These are phyloP conservation scores for Acanthacorydalis orientalis DNA, from an alignment of 2,888 invertebrate species.

Conservation along the genomic window DNA sequence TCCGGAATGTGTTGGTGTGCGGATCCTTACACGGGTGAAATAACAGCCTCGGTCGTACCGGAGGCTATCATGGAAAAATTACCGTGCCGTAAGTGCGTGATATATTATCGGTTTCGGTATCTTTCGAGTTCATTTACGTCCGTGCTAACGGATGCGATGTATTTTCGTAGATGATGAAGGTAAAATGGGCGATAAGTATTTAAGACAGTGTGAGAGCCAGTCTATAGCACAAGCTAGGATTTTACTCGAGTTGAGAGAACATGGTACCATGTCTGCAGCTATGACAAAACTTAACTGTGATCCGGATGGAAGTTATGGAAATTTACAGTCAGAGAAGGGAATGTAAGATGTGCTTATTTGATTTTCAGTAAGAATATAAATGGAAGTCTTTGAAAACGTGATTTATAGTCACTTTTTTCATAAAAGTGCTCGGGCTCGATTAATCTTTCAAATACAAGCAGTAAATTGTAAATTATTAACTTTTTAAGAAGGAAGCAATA, in stretches of 20 bases:
- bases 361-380: too few relatives aligned
- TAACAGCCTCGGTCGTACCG: slow-evolving; percentile 35
- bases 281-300: slow-evolving; percentile 38
- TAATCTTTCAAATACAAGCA: too few relatives aligned
- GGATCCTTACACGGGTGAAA: slow-evolving; percentile 39
- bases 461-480: too few relatives aligned
- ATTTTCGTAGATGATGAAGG: slow-evolving; percentile 25
- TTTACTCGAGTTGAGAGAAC: slow-evolving; percentile 33
- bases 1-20: slow-evolving; percentile 53
- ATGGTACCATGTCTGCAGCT: slow-evolving; percentile 38
- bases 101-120: neutral
- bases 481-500: too few relatives aligned
- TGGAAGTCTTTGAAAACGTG: too few relatives aligned
- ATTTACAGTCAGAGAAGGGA: slow-evolving; percentile 33
- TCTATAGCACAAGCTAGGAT: slow-evolving; percentile 34
- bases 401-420: too few relatives aligned
- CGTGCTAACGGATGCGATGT: neutral
- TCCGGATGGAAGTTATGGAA: slow-evolving; percentile 47
- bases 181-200: slow-evolving; percentile 36
- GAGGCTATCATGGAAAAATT: slow-evolving; percentile 37
- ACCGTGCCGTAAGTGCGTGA: slow-evolving; percentile 43
- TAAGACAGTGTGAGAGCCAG: slow-evolving; percentile 49
- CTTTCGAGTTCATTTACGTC: too few relatives aligned
- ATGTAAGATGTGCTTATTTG: slow-evolving; percentile 34
- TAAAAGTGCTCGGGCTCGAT: too few relatives aligned